Percentiles rank a stretch among this genome's conserved stretches.
phyloP scores from a whole-genome alignment of 2,888 invertebrate genomes.

The Leptopilina syphax region DNA sequence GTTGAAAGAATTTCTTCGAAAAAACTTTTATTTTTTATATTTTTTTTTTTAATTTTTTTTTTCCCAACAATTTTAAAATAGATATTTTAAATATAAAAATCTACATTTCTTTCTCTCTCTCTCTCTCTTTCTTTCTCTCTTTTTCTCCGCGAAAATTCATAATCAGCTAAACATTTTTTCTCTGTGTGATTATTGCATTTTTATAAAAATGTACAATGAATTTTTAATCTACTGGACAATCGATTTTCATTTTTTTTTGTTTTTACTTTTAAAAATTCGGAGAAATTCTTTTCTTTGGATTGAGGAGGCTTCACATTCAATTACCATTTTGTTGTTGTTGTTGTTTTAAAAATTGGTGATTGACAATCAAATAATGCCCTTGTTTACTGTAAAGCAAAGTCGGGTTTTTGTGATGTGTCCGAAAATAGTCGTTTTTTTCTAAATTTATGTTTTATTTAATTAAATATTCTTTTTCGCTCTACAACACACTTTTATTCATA shows the following conservation, averaged over 20 bases:
- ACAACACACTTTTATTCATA: conserved; percentile 71
- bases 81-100: conserved; percentile 22
- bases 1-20: conserved; percentile 24
- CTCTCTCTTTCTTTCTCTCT: neutral
- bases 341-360: neutral
- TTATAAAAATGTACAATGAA: conserved; percentile 34
- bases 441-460: conserved; percentile 74
- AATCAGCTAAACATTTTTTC: conserved; percentile 3
- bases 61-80: neutral
- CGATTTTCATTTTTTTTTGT: neutral
- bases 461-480: conserved; percentile 74
- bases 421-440: conserved; percentile 57
- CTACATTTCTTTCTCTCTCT: neutral
- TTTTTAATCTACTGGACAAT: conserved; percentile 3
- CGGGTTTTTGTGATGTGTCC: conserved; percentile 33
- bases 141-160: conserved; percentile 15
- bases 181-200: neutral
- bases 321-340: conserved; percentile 4
- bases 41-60: neutral
- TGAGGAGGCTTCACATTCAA: conserved; percentile 33
- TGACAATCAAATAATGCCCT: conserved; percentile 35
- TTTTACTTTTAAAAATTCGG: conserved; percentile 9
- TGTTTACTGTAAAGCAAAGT: conserved; percentile 37
- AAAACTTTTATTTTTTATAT: conserved; percentile 1
- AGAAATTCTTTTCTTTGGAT: conserved; percentile 16